Evolutionary conservation across 2,113 vertebrate species (phyloP).

Genomic region (Micronisus gabar): DNA sequence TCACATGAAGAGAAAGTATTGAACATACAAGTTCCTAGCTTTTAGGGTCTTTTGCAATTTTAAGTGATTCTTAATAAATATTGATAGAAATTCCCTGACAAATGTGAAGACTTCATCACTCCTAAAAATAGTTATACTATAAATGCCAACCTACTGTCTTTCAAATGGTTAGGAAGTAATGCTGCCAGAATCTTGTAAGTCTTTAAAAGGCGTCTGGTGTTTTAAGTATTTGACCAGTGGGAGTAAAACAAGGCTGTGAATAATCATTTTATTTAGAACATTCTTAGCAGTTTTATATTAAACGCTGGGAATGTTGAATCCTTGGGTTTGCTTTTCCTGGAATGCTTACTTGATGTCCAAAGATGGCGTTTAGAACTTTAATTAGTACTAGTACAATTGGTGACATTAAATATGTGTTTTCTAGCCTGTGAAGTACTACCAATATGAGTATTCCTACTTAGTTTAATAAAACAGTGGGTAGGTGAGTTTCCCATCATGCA

Average conservation of each 20-base stretch:
- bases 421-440: not conserved
- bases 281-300: not conserved
- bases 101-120: not conserved
- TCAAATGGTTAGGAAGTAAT: not conserved
- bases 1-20: not conserved
- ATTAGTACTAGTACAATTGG: not conserved
- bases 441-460: not conserved
- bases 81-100: not conserved
- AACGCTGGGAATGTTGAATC: not conserved
- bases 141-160: not conserved
- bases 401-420: not conserved
- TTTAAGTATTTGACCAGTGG: not conserved
- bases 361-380: not conserved
- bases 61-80: not conserved
- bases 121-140: not conserved
- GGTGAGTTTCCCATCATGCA: not conserved
- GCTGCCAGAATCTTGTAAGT: not conserved
- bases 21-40: not conserved
- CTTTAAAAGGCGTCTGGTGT: not conserved
- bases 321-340: not conserved
- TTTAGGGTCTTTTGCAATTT: not conserved
- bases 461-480: not conserved
- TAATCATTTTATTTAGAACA: not conserved
- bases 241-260: not conserved
- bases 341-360: not conserved